A percentile compares a stretch with the other conserved stretches of the same genome.
Evolutionary conservation across 2,888 invertebrate genomes (phyloP).

Genomic region (Caenorhabditis japonica): DNA sequence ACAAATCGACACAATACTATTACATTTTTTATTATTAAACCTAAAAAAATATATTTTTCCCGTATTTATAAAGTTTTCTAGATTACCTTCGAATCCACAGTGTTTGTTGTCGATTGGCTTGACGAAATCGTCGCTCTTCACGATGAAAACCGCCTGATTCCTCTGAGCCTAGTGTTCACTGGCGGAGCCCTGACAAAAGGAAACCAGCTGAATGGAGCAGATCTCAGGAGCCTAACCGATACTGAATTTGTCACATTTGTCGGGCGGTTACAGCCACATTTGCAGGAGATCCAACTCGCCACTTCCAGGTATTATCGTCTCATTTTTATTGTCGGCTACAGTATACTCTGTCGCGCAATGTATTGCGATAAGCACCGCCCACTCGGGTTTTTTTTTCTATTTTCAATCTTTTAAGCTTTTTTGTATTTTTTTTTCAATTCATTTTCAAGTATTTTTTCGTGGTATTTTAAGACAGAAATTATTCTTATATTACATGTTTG

Average conservation of each 20-base stretch:
- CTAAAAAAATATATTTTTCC: too few species aligned
- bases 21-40: too few species aligned
- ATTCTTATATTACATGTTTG: too few species aligned
- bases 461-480: too few species aligned
- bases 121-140: conserved; percentile 43
- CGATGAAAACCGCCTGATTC: conserved; percentile 34
- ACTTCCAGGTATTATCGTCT: conserved; percentile 56
- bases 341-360: too few species aligned
- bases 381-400: too few species aligned
- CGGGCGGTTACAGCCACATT: conserved; percentile 56
- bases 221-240: conserved; percentile 57
- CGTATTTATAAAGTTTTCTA: conserved; percentile 7
- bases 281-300: conserved; percentile 61
- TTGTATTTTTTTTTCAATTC: too few species aligned
- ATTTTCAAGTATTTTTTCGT: too few species aligned
- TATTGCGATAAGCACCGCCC: too few species aligned
- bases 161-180: conserved; percentile 53
- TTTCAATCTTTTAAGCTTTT: too few species aligned
- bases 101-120: conserved; percentile 44
- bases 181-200: conserved; percentile 57
- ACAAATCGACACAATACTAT: too few species aligned
- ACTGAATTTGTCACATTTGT: conserved; percentile 58
- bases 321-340: too few species aligned
- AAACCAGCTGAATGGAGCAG: conserved; percentile 56
- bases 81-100: conserved; percentile 51